A percentile compares a stretch with the other conserved stretches of the same genome.
Evolutionary conservation across 2,888 invertebrate genomes (phyloP).

Genomic region (Eumacrocentrus americanus): DNA sequence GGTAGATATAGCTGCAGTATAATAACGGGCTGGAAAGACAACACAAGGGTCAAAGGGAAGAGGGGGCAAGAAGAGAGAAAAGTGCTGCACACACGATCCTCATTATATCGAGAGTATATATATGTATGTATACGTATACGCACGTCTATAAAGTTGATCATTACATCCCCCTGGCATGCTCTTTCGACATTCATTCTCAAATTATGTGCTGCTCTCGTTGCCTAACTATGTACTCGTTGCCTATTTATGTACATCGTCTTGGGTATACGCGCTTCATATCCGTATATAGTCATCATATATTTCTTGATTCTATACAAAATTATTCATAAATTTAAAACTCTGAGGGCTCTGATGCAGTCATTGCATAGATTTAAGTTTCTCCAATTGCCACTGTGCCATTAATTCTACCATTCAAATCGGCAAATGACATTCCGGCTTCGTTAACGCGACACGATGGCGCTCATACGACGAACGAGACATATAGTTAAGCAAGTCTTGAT

Average conservation of each 20-base stretch:
- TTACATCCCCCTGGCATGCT: slow-evolving; percentile 8
- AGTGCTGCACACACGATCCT: slow-evolving; percentile 55
- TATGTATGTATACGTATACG: slow-evolving; percentile 27
- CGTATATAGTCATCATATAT: neutral
- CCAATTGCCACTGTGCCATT: slow-evolving; percentile 13
- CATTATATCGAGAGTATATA: slow-evolving; percentile 47
- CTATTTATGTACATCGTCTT: too few relatives aligned
- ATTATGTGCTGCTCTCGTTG: too few relatives aligned
- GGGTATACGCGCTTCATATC: too few relatives aligned
- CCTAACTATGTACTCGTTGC: too few relatives aligned
- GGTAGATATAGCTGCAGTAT: neutral
- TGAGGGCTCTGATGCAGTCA: too few relatives aligned
- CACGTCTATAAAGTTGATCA: slow-evolving; percentile 19
- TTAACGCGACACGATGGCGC: slow-evolving; percentile 28
- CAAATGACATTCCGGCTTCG: slow-evolving; percentile 35
- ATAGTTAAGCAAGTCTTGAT: slow-evolving; percentile 10
- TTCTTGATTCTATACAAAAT: neutral
- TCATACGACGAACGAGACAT: slow-evolving; percentile 8
- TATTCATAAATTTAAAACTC: slow-evolving; percentile 17
- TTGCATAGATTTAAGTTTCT: slow-evolving; percentile 14
- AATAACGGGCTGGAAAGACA: slow-evolving; percentile 36
- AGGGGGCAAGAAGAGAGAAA: slow-evolving; percentile 31
- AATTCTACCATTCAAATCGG: slow-evolving; percentile 11
- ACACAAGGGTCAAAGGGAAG: slow-evolving; percentile 21
- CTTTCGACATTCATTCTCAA: slow-evolving; percentile 24